These are phyloP conservation scores for Rhombomys opimus DNA, from an alignment of 2,113 vertebrate species.

Conservation along the genomic window DNA sequence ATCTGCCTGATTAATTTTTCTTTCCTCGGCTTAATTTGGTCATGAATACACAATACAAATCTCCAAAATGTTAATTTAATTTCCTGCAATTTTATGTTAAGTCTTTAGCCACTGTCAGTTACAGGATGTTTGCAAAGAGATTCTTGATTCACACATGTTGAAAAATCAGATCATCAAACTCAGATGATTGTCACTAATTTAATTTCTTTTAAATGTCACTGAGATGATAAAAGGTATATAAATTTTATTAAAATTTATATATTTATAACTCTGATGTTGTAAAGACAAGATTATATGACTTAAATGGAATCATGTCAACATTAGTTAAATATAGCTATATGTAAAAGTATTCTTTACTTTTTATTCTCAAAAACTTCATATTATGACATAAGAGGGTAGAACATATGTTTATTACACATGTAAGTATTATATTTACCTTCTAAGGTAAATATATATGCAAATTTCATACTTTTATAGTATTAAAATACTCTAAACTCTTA, in stretches of 20 bases:
- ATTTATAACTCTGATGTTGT: conserved; percentile 14
- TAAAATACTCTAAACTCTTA: neutral
- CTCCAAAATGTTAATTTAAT: conserved; percentile 15
- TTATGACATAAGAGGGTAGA: neutral
- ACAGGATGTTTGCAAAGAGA: neutral
- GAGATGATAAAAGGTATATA: neutral
- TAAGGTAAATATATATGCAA: neutral
- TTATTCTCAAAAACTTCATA: neutral
- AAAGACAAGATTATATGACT: neutral
- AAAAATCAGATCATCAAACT: conserved; percentile 13
- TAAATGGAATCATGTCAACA: neutral
- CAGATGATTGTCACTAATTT: conserved; percentile 38
- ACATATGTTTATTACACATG: neutral
- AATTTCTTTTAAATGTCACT: conserved; percentile 41
- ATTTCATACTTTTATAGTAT: neutral
- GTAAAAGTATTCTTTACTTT: neutral
- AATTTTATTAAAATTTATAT: conserved; percentile 50
- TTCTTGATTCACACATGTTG: conserved; percentile 24
- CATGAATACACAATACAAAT: neutral
- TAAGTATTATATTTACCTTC: too few species aligned
- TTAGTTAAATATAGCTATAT: neutral
- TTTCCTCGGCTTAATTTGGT: conserved; percentile 26
- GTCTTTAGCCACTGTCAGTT: neutral
- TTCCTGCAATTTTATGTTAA: neutral
- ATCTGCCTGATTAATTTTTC: neutral